Conservation (phyloP, 2,888 invertebrate species). For the Aporophyla nigra region DNA sequence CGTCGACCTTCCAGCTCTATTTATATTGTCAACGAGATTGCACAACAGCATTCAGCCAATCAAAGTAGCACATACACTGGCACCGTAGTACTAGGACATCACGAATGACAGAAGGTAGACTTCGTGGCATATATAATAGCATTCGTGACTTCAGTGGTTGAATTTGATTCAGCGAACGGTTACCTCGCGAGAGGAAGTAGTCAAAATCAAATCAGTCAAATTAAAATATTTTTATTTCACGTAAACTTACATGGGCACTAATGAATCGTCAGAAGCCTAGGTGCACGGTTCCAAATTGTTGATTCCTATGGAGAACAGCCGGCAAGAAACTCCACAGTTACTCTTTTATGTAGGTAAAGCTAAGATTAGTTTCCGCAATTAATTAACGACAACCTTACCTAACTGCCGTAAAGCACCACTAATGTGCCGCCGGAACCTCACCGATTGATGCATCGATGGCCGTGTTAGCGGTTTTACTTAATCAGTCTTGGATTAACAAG, state of each 20-base stretch:
- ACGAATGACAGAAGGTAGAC: slow-evolving; percentile 28
- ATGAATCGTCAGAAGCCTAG: no score
- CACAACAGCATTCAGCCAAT: slow-evolving; percentile 53
- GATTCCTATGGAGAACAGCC: no score
- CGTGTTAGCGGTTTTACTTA: background rate
- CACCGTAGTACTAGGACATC: background rate
- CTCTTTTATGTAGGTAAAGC: no score
- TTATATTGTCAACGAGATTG: slow-evolving; percentile 56
- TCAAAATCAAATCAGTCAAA: no score
- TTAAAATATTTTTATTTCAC: no score
- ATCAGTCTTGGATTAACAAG: background rate
- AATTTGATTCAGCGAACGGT: background rate
- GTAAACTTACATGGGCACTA: no score
- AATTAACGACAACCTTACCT: background rate
- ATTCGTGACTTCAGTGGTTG: background rate
- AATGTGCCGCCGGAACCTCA: background rate
- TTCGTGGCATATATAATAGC: no score
- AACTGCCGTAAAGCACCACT: no score
- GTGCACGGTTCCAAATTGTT: no score
- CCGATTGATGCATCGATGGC: background rate
- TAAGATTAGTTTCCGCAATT: background rate
- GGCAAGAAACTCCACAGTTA: no score
- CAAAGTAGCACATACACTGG: slow-evolving; percentile 51
- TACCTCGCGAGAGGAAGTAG: background rate
- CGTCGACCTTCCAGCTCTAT: slow-evolving; percentile 56